These are phyloP conservation scores for Philaenus spumarius DNA, from an alignment of 1,140 invertebrate genomes.

Conservation along the genomic window DNA sequence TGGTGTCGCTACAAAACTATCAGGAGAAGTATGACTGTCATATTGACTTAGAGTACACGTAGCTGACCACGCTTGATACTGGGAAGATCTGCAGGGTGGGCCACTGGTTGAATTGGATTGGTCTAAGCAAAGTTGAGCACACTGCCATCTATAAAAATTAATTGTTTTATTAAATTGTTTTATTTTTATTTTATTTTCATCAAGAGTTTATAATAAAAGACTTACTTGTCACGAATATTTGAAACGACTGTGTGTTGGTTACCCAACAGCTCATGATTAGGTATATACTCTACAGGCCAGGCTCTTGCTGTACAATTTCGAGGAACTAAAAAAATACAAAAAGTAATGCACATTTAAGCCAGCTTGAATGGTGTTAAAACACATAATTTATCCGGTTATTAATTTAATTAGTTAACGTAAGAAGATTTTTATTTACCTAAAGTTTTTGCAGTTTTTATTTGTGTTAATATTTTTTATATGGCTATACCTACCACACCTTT, in stretches of 20 bases:
- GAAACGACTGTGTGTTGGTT: conserved; percentile 36
- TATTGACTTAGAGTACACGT: conserved; percentile 43
- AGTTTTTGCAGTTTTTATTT: too few relatives aligned
- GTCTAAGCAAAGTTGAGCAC: conserved; percentile 40
- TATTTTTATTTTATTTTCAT: neutral
- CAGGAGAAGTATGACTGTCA: conserved; percentile 44
- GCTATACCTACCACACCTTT: too few relatives aligned
- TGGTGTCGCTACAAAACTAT: conserved; percentile 38
- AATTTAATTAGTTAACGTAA: too few relatives aligned
- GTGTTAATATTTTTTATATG: too few relatives aligned
- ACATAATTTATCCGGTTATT: too few relatives aligned
- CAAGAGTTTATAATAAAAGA: too few relatives aligned
- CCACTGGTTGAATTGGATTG: conserved; percentile 19
- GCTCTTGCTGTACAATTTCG: conserved; percentile 30
- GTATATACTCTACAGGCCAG: conserved; percentile 41
- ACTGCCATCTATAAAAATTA: conserved; percentile 30
- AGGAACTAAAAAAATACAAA: conserved; percentile 30
- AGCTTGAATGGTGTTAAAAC: neutral
- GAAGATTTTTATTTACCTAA: too few relatives aligned
- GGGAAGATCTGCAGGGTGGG: conserved; percentile 37
- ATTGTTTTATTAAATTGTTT: neutral
- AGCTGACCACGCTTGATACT: conserved; percentile 28
- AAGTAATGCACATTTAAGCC: too few relatives aligned
- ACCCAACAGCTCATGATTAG: conserved; percentile 40
- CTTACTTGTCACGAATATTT: conserved; percentile 33